Evolutionary conservation across 23 tunicate genomes (phyloP), one percentile per base, ranked within the genome.

Genomic region (Trididemnum clinides): DNA sequence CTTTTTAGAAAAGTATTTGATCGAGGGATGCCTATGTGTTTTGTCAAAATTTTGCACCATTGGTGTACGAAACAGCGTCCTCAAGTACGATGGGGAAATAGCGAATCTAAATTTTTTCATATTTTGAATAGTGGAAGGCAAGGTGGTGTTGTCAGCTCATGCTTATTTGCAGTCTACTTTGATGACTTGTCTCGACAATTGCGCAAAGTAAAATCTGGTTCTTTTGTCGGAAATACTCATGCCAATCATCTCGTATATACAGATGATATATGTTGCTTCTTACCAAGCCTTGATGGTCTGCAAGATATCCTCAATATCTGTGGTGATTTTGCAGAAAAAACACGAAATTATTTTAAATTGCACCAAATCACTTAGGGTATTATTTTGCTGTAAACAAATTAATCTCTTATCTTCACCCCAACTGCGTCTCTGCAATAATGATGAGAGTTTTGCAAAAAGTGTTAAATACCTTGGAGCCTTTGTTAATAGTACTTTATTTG

Each of bases 281-380:
- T 10, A 4, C 75, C 75, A 29, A 66, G 75, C 22, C 4, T 66
- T 3, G 75, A 29, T 10, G 75, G 75, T 28, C 37, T 66, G 37
- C 75, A 66, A 31, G 75, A 66, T 28, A 15, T 66, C 3, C 36
- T 66, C 7, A 23, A 66, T 32, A n/a, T 66, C n/a, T 66, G 75
- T n/a, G 31, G 75, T 66, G 37, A 29, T 4, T 66, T 29, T 5
- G 75, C 75, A 5, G 37, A n/a, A 29, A 5, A 6, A 3, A 5
- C 36, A 66, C 31, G 37, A 66, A 5, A 66, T 66, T 31, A 4
- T 31, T 5, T 66, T 66, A 29, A 66, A 66, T 66, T 29, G 36
- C 37, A 6, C n/a, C 10, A 31, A 69, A 69, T 28, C 22, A 18
- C 38, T 69, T 69, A 23, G 36, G 28, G 75, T 69, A 30, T 3